phyloP scores from a whole-genome alignment of 1,140 invertebrate species.

The Streblospio benedicti region DNA sequence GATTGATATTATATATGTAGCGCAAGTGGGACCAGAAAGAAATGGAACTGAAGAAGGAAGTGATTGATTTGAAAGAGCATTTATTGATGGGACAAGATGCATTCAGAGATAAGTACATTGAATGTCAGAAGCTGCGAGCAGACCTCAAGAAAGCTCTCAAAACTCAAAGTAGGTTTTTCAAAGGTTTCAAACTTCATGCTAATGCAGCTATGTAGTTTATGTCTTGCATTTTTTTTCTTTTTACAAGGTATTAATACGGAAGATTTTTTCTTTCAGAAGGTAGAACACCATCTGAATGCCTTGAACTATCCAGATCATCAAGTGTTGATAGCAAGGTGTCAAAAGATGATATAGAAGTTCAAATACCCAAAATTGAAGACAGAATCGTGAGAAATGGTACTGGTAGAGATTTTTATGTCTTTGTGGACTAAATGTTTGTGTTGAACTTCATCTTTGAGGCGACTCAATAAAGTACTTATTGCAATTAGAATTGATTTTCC shows the following conservation, averaged over 20 bases:
- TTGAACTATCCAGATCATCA: too few species aligned
- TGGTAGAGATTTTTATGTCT: not conserved
- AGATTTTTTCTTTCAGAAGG: not conserved
- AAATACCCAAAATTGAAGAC: too few species aligned
- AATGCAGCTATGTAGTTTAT: not conserved
- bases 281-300: not conserved
- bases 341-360: too few species aligned
- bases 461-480: not conserved
- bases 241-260: not conserved
- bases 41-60: constrained; percentile 6
- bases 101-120: constrained; percentile 15
- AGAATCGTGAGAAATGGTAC: not conserved
- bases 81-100: constrained; percentile 17
- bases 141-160: constrained; percentile 7
- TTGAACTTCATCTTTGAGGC: not conserved
- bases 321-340: too few species aligned
- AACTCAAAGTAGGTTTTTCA: not conserved
- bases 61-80: constrained; percentile 15
- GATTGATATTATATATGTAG: not conserved
- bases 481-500: not conserved
- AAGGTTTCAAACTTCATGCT: not conserved
- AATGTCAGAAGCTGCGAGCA: constrained; percentile 8
- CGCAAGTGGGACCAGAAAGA: not conserved
- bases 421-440: not conserved
- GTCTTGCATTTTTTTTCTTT: not conserved